A percentile compares a stretch with the other conserved stretches of the same genome.
Evolutionary conservation across 1,140 invertebrate species (phyloP).

Genomic region (Leptinotarsa texana): DNA sequence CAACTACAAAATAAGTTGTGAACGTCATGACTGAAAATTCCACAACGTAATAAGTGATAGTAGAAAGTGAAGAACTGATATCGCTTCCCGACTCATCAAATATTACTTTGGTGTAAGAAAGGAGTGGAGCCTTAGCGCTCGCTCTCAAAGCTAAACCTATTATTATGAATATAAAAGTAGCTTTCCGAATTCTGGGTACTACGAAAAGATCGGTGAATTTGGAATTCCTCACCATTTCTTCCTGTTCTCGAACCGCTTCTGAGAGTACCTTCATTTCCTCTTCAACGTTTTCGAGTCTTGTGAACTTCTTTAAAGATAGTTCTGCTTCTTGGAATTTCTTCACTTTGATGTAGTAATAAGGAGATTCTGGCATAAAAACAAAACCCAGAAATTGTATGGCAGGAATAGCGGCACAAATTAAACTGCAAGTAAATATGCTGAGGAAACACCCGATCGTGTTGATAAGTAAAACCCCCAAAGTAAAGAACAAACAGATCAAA

Average conservation of each 20-base stretch:
- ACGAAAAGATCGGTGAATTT: slow-evolving; percentile 7
- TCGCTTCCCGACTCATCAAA: slow-evolving; percentile 15
- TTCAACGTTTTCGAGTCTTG: slow-evolving; percentile 61
- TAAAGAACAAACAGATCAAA: slow-evolving; percentile 35
- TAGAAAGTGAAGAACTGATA: slow-evolving; percentile 6
- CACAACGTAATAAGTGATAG: slow-evolving; percentile 9
- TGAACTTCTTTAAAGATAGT: slow-evolving; percentile 64
- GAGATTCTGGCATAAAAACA: slow-evolving; percentile 76
- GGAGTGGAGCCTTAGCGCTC: slow-evolving; percentile 74
- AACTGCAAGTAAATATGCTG: slow-evolving; percentile 61
- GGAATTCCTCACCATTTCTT: neutral
- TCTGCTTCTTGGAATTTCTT: slow-evolving; percentile 64
- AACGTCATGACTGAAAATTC: neutral
- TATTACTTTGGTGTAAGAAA: slow-evolving; percentile 40
- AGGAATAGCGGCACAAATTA: slow-evolving; percentile 62
- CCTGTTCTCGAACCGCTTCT: slow-evolving; percentile 55
- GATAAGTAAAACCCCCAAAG: slow-evolving; percentile 68
- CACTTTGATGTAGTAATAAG: slow-evolving; percentile 68
- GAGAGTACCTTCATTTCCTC: slow-evolving; percentile 66
- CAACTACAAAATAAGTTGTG: slow-evolving; percentile 22
- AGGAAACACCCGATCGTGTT: slow-evolving; percentile 68
- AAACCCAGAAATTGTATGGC: slow-evolving; percentile 67
- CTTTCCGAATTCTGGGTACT: slow-evolving; percentile 4
- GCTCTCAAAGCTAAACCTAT: slow-evolving; percentile 76
- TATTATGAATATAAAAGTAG: slow-evolving; percentile 49